Evolutionary conservation across 1,140 invertebrate species (phyloP).

Genomic region (Pseudomyrmex sp.): DNA sequence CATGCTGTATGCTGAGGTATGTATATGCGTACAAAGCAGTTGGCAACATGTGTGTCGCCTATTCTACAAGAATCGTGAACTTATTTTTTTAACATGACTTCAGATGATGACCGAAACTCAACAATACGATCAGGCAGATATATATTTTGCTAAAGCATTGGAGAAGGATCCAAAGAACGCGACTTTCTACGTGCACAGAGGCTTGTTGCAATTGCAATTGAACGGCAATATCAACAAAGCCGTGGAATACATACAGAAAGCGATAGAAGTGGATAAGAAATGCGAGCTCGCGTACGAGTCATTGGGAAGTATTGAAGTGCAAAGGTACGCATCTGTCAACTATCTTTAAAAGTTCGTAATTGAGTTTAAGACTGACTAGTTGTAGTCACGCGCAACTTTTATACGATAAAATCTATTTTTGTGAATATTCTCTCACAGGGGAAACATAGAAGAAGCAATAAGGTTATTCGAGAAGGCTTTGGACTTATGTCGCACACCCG

Average conservation of each 20-base stretch:
- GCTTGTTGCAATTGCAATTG: slow-evolving; percentile 93
- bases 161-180: slow-evolving; percentile 94
- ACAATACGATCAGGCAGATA: slow-evolving; percentile 93
- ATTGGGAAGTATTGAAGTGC: slow-evolving; percentile 96
- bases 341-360: too few relatives aligned
- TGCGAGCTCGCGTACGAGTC: slow-evolving; percentile 98
- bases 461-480: slow-evolving; percentile 96
- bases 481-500: slow-evolving; percentile 91
- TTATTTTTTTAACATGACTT: not conserved
- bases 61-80: not conserved
- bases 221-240: slow-evolving; percentile 92
- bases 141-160: slow-evolving; percentile 92
- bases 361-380: too few relatives aligned
- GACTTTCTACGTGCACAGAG: slow-evolving; percentile 94
- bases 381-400: too few relatives aligned
- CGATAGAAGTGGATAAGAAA: slow-evolving; percentile 94
- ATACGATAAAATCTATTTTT: not conserved
- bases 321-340: slow-evolving; percentile 88
- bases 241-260: slow-evolving; percentile 91
- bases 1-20: slow-evolving; percentile 92
- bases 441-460: slow-evolving; percentile 93
- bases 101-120: slow-evolving; percentile 86
- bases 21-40: not conserved
- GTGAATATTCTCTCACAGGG: slow-evolving; percentile 85
- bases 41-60: slow-evolving; percentile 33